phyloP scores from a whole-genome alignment of 2,113 vertebrate species.

The Rhynchomys soricoides region DNA sequence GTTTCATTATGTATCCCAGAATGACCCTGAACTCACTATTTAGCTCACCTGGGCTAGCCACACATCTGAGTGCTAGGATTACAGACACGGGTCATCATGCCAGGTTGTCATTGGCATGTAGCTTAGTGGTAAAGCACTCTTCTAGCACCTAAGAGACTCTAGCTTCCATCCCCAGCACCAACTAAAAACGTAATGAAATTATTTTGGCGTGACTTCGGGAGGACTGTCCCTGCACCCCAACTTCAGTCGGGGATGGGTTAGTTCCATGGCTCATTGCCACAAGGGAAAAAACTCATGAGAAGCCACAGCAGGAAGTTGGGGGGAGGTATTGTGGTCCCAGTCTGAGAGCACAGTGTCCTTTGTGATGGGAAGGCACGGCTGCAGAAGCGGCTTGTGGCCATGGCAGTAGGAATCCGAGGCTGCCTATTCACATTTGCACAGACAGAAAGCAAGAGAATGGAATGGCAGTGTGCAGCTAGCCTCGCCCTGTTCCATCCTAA shows the following conservation, averaged over 20 bases:
- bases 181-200: not conserved
- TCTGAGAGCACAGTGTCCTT: not conserved
- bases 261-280: not conserved
- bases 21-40: not conserved
- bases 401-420: not conserved
- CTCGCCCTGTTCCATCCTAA: not conserved
- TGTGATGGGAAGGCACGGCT: too few relatives aligned
- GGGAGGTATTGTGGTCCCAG: not conserved
- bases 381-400: not conserved
- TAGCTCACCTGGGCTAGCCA: not conserved
- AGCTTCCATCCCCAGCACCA: not conserved
- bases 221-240: not conserved
- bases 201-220: not conserved
- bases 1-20: not conserved
- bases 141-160: too few relatives aligned
- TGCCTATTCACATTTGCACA: not conserved
- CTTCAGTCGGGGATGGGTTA: accelerated
- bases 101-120: not conserved
- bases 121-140: not conserved
- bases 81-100: not conserved
- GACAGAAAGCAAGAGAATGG: too few relatives aligned
- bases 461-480: not conserved
- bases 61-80: not conserved
- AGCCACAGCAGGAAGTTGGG: not conserved
- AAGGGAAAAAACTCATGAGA: not conserved